A percentile compares a stretch with the other conserved stretches of the same genome.
These are phyloP conservation scores for Dipodomys merriami DNA, from an alignment of 2,113 vertebrate species.

Conservation along the genomic window DNA sequence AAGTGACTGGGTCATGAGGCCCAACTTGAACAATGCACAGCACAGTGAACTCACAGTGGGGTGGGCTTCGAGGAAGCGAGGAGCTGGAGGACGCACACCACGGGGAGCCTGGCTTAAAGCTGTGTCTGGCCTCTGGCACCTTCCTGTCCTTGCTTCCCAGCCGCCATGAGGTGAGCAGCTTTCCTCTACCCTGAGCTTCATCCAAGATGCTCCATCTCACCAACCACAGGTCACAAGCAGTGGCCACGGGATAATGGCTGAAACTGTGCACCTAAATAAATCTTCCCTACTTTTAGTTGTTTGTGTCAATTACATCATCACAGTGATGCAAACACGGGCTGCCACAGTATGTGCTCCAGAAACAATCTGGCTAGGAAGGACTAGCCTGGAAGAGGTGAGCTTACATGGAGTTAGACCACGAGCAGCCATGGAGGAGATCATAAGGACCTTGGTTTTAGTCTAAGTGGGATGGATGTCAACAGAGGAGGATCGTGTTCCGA, in stretches of 20 bases:
- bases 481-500: rapidly evolving
- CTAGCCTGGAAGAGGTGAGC: rapidly evolving
- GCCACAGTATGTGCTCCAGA: rapidly evolving
- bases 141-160: neutral
- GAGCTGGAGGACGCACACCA: neutral
- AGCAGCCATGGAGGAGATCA: rapidly evolving
- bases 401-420: rapidly evolving
- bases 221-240: no score
- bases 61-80: neutral
- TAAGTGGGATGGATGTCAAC: neutral
- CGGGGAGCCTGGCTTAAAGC: neutral
- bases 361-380: rapidly evolving
- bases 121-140: neutral
- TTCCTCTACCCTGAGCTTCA: neutral
- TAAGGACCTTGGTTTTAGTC: neutral
- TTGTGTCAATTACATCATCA: no score
- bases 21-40: no score
- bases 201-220: no score
- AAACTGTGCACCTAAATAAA: no score
- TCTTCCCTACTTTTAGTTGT: no score
- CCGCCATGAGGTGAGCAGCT: neutral
- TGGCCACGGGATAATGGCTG: no score
- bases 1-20: no score
- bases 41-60: no score
- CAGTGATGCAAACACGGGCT: no score